Base-by-base conservation (phyloP, 1,140 invertebrate species). In the Rhagoletis zephyria region DNA sequence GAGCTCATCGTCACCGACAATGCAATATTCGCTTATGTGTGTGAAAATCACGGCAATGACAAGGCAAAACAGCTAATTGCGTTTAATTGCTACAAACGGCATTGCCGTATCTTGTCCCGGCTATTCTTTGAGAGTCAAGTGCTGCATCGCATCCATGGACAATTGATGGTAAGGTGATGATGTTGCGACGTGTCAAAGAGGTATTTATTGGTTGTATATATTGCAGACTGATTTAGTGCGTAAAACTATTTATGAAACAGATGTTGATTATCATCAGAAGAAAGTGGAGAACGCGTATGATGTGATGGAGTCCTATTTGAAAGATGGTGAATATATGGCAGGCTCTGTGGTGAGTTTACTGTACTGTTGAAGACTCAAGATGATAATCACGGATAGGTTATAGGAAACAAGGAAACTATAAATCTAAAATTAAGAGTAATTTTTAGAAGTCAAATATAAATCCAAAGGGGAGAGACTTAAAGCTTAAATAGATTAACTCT, bases 1-100 rank as follows among this genome's bases (percentile, higher is more conserved):
- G 94, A 93, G 7, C 92, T 94, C 19, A 89, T 90, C 4, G 86
- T 93, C 12, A 92, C 93, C 67, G 93, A 92, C 51, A 91, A 93
- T 90, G 90, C 89, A 12, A 93, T 93, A 87, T 87, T 92, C 4
- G 90, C 92, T 56, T 90, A 93, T 90, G 87, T 93, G 19, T 89
- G 88, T 51, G 90, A 92, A n/a, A 91, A 91, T 48, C 92, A 89
- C 86, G 90, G 88, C n/a, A 87, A 87, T 12, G 88, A 86, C 12
- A 42, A 81, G 1, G 0, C 85, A 81, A 40, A 87, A 45, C 19
- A 65, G 89, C 14, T 92, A 88, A 89, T 90, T 89, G 40, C 60
- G 64, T 48, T 77, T 85, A 45, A 89, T 90, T 42, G 88, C 89
- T 40, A 19, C 2, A 12, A 45, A 67, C 19, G 87, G 89, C 7